A percentile compares a stretch with the other conserved stretches of the same genome.
phyloP scores from a whole-genome alignment of 2,888 invertebrate genomes.

The Drosophila differens region DNA sequence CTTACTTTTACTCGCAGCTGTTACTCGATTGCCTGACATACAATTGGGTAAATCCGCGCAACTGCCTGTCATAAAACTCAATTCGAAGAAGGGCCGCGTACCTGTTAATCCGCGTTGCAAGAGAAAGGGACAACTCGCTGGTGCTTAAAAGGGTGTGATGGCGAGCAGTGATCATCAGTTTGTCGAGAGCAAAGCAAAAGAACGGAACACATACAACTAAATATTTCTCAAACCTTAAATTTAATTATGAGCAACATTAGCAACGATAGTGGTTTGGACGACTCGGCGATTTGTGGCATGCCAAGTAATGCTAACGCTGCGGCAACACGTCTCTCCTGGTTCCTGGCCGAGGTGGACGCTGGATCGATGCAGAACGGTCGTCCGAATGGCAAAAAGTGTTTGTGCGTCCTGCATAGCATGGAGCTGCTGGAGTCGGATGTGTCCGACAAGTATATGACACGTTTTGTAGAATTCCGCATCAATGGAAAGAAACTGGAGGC shows the following conservation, averaged over 20 bases:
- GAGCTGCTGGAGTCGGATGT: slow-evolving; percentile 72
- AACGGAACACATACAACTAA: background rate
- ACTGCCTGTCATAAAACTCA: background rate
- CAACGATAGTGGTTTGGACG: slow-evolving; percentile 69
- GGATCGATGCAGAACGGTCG: slow-evolving; percentile 43
- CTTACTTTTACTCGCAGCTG: slow-evolving; percentile 13
- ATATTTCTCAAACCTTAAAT: background rate
- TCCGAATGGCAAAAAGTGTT: slow-evolving; percentile 37
- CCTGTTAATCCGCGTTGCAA: slow-evolving; percentile 10
- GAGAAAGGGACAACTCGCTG: background rate
- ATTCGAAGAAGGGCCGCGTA: slow-evolving; percentile 5
- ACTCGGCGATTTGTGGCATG: slow-evolving; percentile 46
- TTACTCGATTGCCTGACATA: background rate
- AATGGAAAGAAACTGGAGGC: slow-evolving; percentile 64
- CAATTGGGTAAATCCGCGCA: slow-evolving; percentile 30
- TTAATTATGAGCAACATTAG: slow-evolving; percentile 64
- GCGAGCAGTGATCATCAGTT: slow-evolving; percentile 48
- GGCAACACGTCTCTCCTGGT: slow-evolving; percentile 78
- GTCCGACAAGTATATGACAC: slow-evolving; percentile 68
- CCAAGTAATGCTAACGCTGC: slow-evolving; percentile 14
- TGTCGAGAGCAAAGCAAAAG: slow-evolving; percentile 27
- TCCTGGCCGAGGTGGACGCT: slow-evolving; percentile 76
- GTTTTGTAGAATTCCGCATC: slow-evolving; percentile 65
- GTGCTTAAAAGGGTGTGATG: slow-evolving; percentile 26
- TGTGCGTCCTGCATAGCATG: slow-evolving; percentile 73